These are phyloP conservation scores for Pseudochromis fuscus DNA, from an alignment of 2,797 vertebrate species.

Conservation along the genomic window DNA sequence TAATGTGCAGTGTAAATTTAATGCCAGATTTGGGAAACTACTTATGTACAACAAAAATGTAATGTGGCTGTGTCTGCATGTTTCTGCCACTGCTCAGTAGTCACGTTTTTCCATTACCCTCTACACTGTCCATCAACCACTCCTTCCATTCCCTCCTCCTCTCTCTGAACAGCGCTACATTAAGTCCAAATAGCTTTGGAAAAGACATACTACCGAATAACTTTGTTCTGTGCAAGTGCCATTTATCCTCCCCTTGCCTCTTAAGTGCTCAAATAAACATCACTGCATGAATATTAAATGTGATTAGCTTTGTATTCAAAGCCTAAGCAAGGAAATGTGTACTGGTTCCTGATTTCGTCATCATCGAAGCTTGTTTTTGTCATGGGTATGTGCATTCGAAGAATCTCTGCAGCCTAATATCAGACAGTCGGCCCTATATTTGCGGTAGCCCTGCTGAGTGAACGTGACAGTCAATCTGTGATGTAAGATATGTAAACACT, in stretches of 20 bases:
- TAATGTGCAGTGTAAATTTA: too few relatives aligned
- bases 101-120: neutral
- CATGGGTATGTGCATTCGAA: constrained; percentile 24
- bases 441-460: neutral
- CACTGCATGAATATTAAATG: constrained; percentile 42
- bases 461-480: constrained; percentile 15
- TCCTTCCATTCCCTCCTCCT: constrained; percentile 26
- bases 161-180: constrained; percentile 51
- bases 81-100: neutral
- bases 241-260: constrained; percentile 51
- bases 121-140: constrained; percentile 30
- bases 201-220: constrained; percentile 67
- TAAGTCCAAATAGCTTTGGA: constrained; percentile 68
- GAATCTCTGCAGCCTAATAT: constrained; percentile 15
- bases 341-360: constrained; percentile 31
- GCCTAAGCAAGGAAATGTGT: constrained; percentile 26
- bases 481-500: constrained; percentile 19
- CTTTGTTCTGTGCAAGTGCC: constrained; percentile 14
- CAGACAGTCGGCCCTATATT: constrained; percentile 35
- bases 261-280: constrained; percentile 64
- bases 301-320: constrained; percentile 52
- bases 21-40: neutral
- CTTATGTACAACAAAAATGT: neutral
- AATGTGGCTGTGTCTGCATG: neutral
- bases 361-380: constrained; percentile 45